Evolutionary conservation across 2,888 invertebrate species (phyloP), one percentile per base, ranked within the genome.

Genomic region (Chelonus formosanus): DNA sequence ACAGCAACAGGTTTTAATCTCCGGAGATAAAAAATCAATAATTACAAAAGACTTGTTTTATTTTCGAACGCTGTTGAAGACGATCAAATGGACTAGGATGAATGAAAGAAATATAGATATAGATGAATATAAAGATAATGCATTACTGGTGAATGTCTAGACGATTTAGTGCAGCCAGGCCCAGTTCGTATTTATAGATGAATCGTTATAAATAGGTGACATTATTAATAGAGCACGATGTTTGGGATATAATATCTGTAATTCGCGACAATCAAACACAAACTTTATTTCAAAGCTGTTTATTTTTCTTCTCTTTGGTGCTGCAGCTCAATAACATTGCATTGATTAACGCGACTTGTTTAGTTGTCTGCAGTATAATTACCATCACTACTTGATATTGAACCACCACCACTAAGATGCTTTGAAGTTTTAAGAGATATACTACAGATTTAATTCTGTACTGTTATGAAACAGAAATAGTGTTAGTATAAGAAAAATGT

Each of bases 151-250:
- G 3, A n/a, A 34, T 20, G 64, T 65, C 64, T 65, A 65, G 64
- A 59, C 64, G 31, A 47, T 64, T 64, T 58, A 34, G 54, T 63
- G 65, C 67, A 60, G 57, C 48, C 63, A 65, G 62, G 67, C 40
- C 48, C 52, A 34, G 54, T 63, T 59, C 5, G 52, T 71, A 70
- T 68, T 70, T 67, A 70, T 71, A 69, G 67, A 44, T 48, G 67
- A 70, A 69, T 65, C 69, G 57, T 73, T 78, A 78, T 75, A 78
- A 78, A 77, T 78, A 75, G 72, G 59, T 45, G 36, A 62, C 66
- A 75, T 75, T 80, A 79, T 77, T 76, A 76, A 75, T 75, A 74
- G 74, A 74, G 69, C 64, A 45, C 68, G 68, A 54, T 67, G 68
- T 67, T 72, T 71, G 66, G 40, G 40, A 2, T 40, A 40, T 40